A percentile compares a stretch with the other conserved stretches of the same genome.
phyloP scores from a whole-genome alignment of 2,888 invertebrate species.

The Rhodophaea formosa region DNA sequence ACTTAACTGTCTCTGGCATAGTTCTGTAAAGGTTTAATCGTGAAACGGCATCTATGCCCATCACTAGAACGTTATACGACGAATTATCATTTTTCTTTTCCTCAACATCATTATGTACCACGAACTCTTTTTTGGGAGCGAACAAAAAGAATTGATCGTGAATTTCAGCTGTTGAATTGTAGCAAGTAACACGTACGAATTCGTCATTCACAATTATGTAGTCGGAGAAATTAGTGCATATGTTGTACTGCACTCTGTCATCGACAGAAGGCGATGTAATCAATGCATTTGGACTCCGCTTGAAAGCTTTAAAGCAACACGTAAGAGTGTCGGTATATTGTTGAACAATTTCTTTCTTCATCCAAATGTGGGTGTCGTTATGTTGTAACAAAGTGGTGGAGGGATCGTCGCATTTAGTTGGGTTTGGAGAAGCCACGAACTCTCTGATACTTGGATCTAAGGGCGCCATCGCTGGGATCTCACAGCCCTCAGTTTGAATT shows the following conservation, averaged over 20 bases:
- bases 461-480: slow-evolving; percentile 81
- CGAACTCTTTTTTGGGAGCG: slow-evolving; percentile 6
- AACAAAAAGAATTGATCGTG: slow-evolving; percentile 39
- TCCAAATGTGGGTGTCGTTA: slow-evolving; percentile 75
- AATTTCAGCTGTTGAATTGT: slow-evolving; percentile 42
- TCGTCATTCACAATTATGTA: slow-evolving; percentile 31
- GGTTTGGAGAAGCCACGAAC: slow-evolving; percentile 63
- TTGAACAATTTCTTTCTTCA: slow-evolving; percentile 55
- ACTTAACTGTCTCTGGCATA: slow-evolving; percentile 85
- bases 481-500: slow-evolving; percentile 82
- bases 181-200: slow-evolving; percentile 44
- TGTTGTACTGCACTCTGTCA: slow-evolving; percentile 42
- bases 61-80: slow-evolving; percentile 84
- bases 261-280: background rate
- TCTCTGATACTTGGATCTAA: slow-evolving; percentile 71
- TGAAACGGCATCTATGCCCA: slow-evolving; percentile 92
- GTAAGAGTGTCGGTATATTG: slow-evolving; percentile 38
- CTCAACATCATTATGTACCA: slow-evolving; percentile 4
- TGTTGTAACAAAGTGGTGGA: slow-evolving; percentile 32
- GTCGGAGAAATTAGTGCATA: background rate
- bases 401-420: slow-evolving; percentile 59
- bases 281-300: slow-evolving; percentile 26
- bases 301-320: slow-evolving; percentile 81
- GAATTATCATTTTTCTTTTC: slow-evolving; percentile 1
- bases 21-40: slow-evolving; percentile 90